Base-by-base conservation (phyloP, 1,140 invertebrate species). In the Venustaconcha ellipsiformis region DNA sequence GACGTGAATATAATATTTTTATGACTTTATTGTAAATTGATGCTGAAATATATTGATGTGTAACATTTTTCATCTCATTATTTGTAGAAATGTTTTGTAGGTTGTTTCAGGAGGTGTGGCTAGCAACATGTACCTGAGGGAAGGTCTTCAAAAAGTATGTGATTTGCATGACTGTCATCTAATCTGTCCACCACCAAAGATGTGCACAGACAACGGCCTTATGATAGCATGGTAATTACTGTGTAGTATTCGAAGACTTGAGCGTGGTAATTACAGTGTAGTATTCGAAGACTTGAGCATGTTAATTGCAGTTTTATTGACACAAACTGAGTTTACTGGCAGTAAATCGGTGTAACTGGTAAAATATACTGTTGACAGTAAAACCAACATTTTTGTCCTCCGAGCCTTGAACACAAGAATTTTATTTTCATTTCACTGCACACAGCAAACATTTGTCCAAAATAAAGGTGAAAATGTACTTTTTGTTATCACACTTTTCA, bases 121-220 rank as follows among this genome's bases (percentile, higher is more conserved):
- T 11, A 95, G 95, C 85, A 99, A 99, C 89, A 90, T 94, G 88
- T 96, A 94, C 85, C 94, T 99, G 20, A 92, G 93, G 66, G 89
- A 92, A 75, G 92, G 92, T 70, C 88, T 99, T 11, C 91, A 83
- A 88, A 79, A 93, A 74, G 82, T 98, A 64, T 95, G 95, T 85
- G 78, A 91, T 8, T 90, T 94, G 75, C 92, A 92, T 80, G 91
- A 91, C 37, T 96, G 94, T 79, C 82, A 91, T 91, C 81, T 92
- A 94, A 23, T 92, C 92, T 92, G 94, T 79, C 96, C 97, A 23
- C 95, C 96, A 18, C 93, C 94, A n/a, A 92, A 93, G 84, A 92
- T 98, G 1, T 99, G 98, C 86, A 97, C 95, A 6, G 98, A 99
- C 88, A 99, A 99, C 93, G 98, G 97, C 23, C 92, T 98, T n/a